Conservation (phyloP, 2,113 vertebrate species). For the Chaetops frenatus region DNA sequence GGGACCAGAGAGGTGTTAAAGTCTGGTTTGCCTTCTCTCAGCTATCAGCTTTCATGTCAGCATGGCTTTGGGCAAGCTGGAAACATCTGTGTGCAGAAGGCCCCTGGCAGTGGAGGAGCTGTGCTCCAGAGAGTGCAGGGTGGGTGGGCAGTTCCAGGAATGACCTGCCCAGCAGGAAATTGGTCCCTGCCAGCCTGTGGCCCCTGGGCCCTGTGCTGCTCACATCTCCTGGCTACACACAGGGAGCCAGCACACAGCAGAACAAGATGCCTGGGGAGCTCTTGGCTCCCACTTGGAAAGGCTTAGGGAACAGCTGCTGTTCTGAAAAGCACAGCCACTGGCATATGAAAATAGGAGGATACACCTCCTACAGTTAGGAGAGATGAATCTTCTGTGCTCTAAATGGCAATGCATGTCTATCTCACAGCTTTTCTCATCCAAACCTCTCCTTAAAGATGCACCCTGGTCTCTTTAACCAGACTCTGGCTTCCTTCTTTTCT, state of each 20-base stretch:
- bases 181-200: neutral
- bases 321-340: neutral
- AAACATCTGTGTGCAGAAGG: neutral
- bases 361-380: neutral
- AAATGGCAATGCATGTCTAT: rapidly evolving
- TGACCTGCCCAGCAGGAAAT: too few species aligned
- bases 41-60: neutral
- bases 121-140: neutral
- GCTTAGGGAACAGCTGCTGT: neutral
- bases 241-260: too few species aligned
- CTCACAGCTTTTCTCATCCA: neutral
- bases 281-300: neutral
- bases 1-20: neutral
- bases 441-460: neutral
- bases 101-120: neutral
- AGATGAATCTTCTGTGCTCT: neutral
- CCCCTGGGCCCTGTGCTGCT: neutral
- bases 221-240: neutral
- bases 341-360: neutral
- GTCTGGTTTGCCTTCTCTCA: neutral
- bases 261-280: too few species aligned
- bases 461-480: neutral
- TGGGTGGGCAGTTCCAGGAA: neutral
- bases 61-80: neutral
- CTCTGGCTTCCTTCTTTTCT: neutral